These are phyloP conservation scores for Eriosoma lanigerum DNA, from an alignment of 1,140 invertebrate species.

Conservation along the genomic window DNA sequence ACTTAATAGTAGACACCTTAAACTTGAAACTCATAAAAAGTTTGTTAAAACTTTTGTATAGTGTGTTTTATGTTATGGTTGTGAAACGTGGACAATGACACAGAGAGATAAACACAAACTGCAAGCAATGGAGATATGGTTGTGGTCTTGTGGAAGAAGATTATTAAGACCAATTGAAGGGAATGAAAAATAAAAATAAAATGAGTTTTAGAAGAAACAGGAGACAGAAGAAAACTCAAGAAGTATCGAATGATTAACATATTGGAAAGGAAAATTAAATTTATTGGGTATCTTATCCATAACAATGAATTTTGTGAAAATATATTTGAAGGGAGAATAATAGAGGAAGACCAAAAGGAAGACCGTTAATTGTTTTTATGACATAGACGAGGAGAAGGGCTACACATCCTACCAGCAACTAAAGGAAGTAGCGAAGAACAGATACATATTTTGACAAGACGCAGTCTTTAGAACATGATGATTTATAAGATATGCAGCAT, in stretches of 20 bases:
- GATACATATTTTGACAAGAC: no score
- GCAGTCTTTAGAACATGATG: no score
- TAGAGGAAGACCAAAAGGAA: not conserved
- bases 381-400: not conserved
- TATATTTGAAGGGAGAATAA: not conserved
- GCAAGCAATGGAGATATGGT: not conserved
- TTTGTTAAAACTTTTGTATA: not conserved
- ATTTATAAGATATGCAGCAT: no score
- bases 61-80: not conserved
- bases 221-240: no score
- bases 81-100: not conserved
- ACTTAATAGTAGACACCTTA: conserved; percentile 3
- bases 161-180: not conserved
- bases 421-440: no score
- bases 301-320: not conserved
- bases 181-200: not conserved
- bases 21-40: not conserved
- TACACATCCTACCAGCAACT: no score
- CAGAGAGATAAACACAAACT: not conserved
- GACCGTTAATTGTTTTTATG: not conserved
- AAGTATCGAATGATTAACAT: not conserved
- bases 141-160: no score
- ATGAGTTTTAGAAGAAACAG: not conserved
- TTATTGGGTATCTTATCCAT: not conserved
- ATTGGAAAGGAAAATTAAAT: not conserved